Evolutionary conservation across 2,888 invertebrate genomes (phyloP), one percentile per base, ranked within the genome.

Genomic region (Metopia argyrocephala): DNA sequence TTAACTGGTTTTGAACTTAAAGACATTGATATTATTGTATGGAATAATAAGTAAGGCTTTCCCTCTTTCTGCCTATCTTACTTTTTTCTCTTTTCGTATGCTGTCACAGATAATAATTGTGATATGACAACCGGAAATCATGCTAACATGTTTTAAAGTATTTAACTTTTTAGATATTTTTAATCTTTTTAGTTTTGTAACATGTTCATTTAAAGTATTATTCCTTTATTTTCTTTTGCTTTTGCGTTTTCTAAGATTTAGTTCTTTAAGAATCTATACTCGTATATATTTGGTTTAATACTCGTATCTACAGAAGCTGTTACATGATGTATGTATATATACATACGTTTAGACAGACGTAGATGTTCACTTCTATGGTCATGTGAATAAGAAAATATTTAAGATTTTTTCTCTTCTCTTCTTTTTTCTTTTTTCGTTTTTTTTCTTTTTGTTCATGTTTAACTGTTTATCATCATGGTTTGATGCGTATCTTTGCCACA

Each of bases 91-190:
- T 27, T 27, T 68, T 68, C 62, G 65, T 68, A 56, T 50, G 69
- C 70, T 81, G 81, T 81, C 78, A 78, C 82, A 86, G 87, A 87
- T 87, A 87, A 85, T 87, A 87, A 86, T 85, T 86, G 85, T 86
- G 87, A 88, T 87, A 87, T 86, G 88, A 87, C 88, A 87, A 85
- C 84, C 88, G 87, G 87, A 87, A 87, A 87, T 85, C 83, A 86
- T 86, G 87, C 84, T 87, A 87, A 87, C 86, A 83, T 84, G 87
- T 85, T 85, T 84, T 82, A 79, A 50, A 73, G 38, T 23, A 76
- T 78, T 78, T 48, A 78, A 56, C 66, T 78, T 23, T 38, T 38
- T 15, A 38, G 3, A 38, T 46, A 28, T 71, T 52, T 69, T 69
- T 25, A 18, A 31, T 64, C 27, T 4, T 28, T 74, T 54, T 25